Evolutionary conservation across 2,888 invertebrate genomes (phyloP).

Genomic region (Agonopterix arenella): DNA sequence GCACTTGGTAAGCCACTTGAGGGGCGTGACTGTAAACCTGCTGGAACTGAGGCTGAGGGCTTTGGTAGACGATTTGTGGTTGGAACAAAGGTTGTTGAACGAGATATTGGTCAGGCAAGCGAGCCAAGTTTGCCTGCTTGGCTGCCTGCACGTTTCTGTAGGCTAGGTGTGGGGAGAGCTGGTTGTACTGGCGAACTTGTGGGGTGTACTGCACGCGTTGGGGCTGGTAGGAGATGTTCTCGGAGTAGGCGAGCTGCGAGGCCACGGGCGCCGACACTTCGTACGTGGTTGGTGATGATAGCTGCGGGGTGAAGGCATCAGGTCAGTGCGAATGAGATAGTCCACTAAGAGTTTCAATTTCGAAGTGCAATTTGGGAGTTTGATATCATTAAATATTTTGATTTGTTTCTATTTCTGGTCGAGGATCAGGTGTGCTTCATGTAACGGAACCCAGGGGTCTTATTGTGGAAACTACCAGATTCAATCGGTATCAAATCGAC

Average conservation of each 20-base stretch:
- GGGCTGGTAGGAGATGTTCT: constrained; percentile 35
- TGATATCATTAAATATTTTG: too few relatives aligned
- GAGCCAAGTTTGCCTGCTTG: too few relatives aligned
- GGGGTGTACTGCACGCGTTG: constrained; percentile 24
- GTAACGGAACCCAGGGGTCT: too few relatives aligned
- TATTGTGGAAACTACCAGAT: too few relatives aligned
- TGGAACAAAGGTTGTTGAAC: not conserved
- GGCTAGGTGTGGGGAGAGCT: not conserved
- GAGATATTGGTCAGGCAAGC: not conserved
- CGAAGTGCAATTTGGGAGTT: too few relatives aligned
- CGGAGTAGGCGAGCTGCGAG: constrained; percentile 52
- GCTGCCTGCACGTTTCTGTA: constrained; percentile 1
- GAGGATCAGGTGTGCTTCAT: too few relatives aligned
- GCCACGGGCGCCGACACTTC: constrained; percentile 52
- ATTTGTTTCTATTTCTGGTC: too few relatives aligned
- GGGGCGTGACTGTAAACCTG: not conserved
- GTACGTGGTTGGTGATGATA: constrained; percentile 42
- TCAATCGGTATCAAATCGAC: too few relatives aligned
- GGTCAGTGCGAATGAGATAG: not conserved
- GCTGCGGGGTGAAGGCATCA: constrained; percentile 27
- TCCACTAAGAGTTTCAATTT: too few relatives aligned
- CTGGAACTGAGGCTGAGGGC: constrained; percentile 2
- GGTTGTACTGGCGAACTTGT: constrained; percentile 3
- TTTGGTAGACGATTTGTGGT: not conserved
- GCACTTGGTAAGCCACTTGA: not conserved